Evolutionary conservation across 2,113 vertebrate species (phyloP).

Genomic region (cat (Felis catus)): DNA sequence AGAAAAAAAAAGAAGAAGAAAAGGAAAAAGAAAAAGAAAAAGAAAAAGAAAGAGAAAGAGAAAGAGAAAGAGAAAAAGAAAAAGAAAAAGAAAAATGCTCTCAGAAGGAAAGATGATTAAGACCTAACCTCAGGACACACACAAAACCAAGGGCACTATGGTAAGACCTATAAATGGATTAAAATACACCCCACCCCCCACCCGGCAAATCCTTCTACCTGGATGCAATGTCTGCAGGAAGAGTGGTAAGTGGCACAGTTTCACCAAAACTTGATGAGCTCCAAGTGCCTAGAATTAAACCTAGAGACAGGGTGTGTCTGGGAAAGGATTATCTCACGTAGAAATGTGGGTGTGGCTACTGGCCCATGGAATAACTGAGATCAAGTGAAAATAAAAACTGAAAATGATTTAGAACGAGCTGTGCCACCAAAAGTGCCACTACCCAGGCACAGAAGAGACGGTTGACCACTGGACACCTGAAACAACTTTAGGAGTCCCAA

Average conservation of each 20-base stretch:
- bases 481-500: neutral
- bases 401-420: neutral
- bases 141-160: neutral
- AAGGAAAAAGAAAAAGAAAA: too few species aligned
- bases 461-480: accelerated
- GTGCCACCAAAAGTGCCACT: neutral
- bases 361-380: neutral
- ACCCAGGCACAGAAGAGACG: neutral
- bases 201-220: neutral
- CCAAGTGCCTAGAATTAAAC: neutral
- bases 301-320: neutral
- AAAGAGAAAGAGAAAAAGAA: too few species aligned
- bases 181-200: neutral
- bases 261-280: neutral
- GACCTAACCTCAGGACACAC: neutral
- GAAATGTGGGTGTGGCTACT: neutral
- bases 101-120: neutral
- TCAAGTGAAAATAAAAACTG: neutral
- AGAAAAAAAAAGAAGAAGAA: neutral
- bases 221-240: neutral
- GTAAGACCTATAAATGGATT: neutral
- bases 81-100: neutral
- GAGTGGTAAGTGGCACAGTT: neutral
- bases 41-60: too few species aligned
- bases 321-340: neutral